Evolutionary conservation across 1,140 invertebrate species (phyloP).

Genomic region (Sinella curviseta): DNA sequence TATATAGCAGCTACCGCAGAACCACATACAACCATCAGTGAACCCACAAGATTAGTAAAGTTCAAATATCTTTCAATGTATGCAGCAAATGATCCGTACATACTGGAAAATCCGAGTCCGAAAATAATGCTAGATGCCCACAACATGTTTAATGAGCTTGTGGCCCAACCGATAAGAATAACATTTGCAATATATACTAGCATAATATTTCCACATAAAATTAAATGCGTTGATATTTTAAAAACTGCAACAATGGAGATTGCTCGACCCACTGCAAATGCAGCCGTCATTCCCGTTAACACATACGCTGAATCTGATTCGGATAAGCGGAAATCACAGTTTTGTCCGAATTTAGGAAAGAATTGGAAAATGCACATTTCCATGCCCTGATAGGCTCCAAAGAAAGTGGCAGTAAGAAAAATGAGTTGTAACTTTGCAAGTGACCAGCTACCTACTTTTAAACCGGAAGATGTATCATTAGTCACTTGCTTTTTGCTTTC

Average conservation of each 20-base stretch:
- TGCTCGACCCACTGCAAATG: slow-evolving; percentile 28
- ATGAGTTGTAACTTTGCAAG: background rate
- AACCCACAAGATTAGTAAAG: slow-evolving; percentile 31
- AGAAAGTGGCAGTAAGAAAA: background rate
- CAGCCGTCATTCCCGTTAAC: slow-evolving; percentile 23
- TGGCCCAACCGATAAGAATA: slow-evolving; percentile 3
- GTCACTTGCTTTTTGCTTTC: background rate
- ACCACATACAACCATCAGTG: slow-evolving; percentile 19
- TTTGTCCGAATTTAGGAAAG: slow-evolving; percentile 35
- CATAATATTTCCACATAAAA: slow-evolving; percentile 23
- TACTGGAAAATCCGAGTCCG: slow-evolving; percentile 35
- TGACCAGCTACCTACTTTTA: background rate
- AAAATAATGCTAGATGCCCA: slow-evolving; percentile 4
- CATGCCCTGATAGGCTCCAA: slow-evolving; percentile 12
- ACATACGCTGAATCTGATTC: slow-evolving; percentile 24
- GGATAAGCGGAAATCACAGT: slow-evolving; percentile 16
- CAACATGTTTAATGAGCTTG: background rate
- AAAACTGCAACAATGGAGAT: slow-evolving; percentile 24
- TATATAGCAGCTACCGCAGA: slow-evolving; percentile 27
- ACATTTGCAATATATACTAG: slow-evolving; percentile 18
- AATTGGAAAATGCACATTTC: slow-evolving; percentile 37
- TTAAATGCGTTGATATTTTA: background rate
- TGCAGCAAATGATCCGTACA: slow-evolving; percentile 30
- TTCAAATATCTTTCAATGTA: slow-evolving; percentile 32
- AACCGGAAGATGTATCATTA: background rate